A percentile compares a stretch with the other conserved stretches of the same genome.
phyloP scores from a whole-genome alignment of 1,140 invertebrate genomes.

The Saccostrea echinata region DNA sequence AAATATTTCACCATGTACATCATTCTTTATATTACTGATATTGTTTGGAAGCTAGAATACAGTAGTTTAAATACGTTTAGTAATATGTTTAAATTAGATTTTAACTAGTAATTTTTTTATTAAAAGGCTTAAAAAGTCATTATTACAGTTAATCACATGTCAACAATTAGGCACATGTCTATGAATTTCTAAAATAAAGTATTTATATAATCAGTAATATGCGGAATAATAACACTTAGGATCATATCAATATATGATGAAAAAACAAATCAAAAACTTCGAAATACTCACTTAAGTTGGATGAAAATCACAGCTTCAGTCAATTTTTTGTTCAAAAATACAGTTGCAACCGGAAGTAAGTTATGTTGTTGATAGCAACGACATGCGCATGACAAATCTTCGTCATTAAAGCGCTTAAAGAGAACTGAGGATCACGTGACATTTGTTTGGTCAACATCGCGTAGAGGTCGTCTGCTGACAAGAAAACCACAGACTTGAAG shows the following conservation, averaged over 20 bases:
- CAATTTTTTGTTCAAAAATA: not conserved
- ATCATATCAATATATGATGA: not conserved
- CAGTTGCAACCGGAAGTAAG: slow-evolving; percentile 1
- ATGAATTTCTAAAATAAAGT: no score
- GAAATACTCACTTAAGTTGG: not conserved
- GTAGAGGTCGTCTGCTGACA: not conserved
- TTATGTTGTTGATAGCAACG: slow-evolving; percentile 36
- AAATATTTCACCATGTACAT: no score
- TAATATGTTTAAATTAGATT: no score
- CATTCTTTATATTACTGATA: no score
- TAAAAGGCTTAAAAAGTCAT: no score
- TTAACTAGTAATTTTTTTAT: no score
- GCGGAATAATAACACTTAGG: not conserved
- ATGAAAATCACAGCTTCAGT: not conserved
- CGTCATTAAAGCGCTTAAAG: not conserved
- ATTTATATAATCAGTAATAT: not conserved
- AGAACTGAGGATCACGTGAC: slow-evolving; percentile 9
- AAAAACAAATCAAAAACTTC: not conserved
- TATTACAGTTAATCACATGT: no score
- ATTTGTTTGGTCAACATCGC: not conserved
- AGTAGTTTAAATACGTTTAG: no score
- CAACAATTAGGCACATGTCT: no score
- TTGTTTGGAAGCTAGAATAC: no score
- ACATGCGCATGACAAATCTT: slow-evolving; percentile 19
- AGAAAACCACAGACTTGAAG: no score